Evolutionary conservation across 2,888 invertebrate genomes (phyloP).

Genomic region (Melanophora roralis): DNA sequence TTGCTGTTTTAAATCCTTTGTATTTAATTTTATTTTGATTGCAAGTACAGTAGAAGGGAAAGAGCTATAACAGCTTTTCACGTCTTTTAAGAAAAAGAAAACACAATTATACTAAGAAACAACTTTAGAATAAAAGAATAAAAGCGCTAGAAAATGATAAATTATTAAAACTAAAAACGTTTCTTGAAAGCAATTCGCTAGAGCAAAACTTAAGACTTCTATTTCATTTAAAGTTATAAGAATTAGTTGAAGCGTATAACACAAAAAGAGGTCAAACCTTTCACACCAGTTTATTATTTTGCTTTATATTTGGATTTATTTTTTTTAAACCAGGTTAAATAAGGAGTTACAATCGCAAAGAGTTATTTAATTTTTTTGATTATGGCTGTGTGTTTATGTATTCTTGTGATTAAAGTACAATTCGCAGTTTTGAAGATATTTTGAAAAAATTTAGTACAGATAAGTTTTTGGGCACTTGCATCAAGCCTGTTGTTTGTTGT

Average conservation of each 20-base stretch:
- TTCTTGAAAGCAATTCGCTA: neutral
- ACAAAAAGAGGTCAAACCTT: neutral
- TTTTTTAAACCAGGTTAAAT: no score
- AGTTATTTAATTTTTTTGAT: no score
- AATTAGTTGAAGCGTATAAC: neutral
- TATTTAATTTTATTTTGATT: slow-evolving; percentile 5
- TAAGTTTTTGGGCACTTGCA: no score
- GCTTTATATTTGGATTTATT: no score
- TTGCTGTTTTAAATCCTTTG: slow-evolving; percentile 1
- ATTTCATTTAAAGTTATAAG: neutral
- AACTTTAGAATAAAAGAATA: neutral
- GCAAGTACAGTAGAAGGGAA: neutral
- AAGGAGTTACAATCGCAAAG: no score
- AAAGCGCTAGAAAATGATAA: neutral
- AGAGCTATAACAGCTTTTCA: neutral
- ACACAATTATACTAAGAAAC: no score
- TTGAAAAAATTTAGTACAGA: no score
- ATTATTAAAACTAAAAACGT: neutral
- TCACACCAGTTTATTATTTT: no score
- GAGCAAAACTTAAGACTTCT: neutral
- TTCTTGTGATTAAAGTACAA: no score
- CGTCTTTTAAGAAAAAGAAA: slow-evolving; percentile 15
- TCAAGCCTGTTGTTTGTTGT: no score
- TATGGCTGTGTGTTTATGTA: no score
- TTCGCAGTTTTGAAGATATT: no score